These are phyloP conservation scores for Sciurus vulgaris DNA, from an alignment of 2,797 vertebrate genomes.

Conservation along the genomic window DNA sequence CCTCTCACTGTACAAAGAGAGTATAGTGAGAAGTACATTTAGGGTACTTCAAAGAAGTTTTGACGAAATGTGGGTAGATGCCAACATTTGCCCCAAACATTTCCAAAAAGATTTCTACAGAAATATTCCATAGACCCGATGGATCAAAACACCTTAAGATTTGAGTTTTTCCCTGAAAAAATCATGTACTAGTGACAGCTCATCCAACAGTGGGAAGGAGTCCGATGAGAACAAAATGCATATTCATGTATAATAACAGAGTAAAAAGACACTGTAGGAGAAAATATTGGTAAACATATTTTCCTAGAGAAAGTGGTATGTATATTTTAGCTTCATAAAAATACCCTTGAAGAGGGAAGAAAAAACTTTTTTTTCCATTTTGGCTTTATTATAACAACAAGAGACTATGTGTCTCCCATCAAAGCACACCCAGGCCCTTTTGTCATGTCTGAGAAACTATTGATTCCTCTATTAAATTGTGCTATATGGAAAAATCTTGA, in stretches of 20 bases:
- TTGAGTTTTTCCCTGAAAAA: slow-evolving; percentile 33
- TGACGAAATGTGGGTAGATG: slow-evolving; percentile 2
- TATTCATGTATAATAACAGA: slow-evolving; percentile 81
- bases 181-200: slow-evolving; percentile 8
- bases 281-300: slow-evolving; percentile 78
- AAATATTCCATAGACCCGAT: slow-evolving; percentile 45
- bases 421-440: slow-evolving; percentile 74
- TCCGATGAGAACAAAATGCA: slow-evolving; percentile 71
- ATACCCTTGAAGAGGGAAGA: slow-evolving; percentile 72
- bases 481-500: slow-evolving; percentile 85
- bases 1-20: accelerated
- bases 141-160: slow-evolving; percentile 51
- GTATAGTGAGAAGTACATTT: too few relatives aligned
- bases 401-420: slow-evolving; percentile 79
- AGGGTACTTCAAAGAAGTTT: neutral
- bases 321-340: slow-evolving; percentile 83
- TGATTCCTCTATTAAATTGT: slow-evolving; percentile 86
- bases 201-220: slow-evolving; percentile 50
- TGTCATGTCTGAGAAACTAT: slow-evolving; percentile 83
- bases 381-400: slow-evolving; percentile 82
- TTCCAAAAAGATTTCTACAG: slow-evolving; percentile 52
- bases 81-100: slow-evolving; percentile 31
- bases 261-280: slow-evolving; percentile 61
- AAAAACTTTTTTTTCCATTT: slow-evolving; percentile 67
- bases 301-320: slow-evolving; percentile 76